Conservation (phyloP, 1,140 invertebrate species). For the Drosophila trapezifrons region DNA sequence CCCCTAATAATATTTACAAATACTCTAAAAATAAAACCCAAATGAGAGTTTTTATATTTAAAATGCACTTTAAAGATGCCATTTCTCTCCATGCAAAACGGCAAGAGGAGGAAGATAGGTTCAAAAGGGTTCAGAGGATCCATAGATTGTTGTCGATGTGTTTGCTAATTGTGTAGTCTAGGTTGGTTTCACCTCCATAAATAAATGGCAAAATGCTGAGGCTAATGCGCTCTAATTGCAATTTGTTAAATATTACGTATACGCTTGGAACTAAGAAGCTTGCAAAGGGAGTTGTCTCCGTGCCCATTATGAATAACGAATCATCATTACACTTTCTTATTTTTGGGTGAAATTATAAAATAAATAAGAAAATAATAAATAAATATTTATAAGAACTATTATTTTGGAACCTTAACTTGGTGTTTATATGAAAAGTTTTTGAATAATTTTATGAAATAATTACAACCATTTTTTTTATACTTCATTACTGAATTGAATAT, state of each 20-base stretch:
- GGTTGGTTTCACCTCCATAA: conserved; percentile 32
- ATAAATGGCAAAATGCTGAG: conserved; percentile 48
- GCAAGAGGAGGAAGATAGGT: neutral
- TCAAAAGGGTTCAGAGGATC: neutral
- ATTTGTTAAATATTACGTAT: conserved; percentile 63
- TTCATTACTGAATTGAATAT: too few relatives aligned
- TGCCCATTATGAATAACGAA: neutral
- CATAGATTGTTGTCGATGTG: conserved; percentile 22
- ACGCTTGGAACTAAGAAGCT: conserved; percentile 26
- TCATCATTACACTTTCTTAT: neutral
- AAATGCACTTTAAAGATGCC: neutral
- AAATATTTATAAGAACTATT: too few relatives aligned
- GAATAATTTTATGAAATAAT: too few relatives aligned
- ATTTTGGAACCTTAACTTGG: too few relatives aligned
- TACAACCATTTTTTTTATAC: too few relatives aligned
- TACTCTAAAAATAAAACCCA: neutral
- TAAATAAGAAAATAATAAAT: too few relatives aligned
- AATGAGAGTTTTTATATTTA: neutral
- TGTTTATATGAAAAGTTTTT: too few relatives aligned
- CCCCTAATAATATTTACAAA: neutral
- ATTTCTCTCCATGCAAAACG: neutral
- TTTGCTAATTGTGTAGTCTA: conserved; percentile 37
- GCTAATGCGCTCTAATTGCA: conserved; percentile 71
- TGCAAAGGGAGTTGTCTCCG: neutral
- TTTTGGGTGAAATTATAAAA: accelerated